Percentiles rank a stretch among this genome's conserved stretches.
phyloP scores from a whole-genome alignment of 2,797 vertebrate species.

The Aplochiton taeniatus region DNA sequence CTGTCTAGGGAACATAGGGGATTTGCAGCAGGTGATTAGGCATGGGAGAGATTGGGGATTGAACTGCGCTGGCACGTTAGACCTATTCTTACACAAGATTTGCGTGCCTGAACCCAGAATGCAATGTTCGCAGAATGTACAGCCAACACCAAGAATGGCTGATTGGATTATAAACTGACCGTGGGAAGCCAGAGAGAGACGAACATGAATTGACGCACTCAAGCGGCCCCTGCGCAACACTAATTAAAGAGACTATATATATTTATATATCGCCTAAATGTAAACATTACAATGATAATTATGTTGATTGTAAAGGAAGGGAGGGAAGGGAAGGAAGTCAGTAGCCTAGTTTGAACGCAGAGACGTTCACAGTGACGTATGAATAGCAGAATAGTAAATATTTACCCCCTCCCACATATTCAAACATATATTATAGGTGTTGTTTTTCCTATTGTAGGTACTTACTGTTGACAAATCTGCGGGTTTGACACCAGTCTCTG shows the following conservation, averaged over 20 bases:
- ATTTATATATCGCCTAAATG: no score
- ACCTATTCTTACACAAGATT: slow-evolving; percentile 59
- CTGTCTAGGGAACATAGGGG: slow-evolving; percentile 59
- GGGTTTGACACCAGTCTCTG: slow-evolving; percentile 80
- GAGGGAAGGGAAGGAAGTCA: no score
- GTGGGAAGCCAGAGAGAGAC: slow-evolving; percentile 9
- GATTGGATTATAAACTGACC: slow-evolving; percentile 55
- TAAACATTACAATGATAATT: no score
- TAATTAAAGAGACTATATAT: not conserved
- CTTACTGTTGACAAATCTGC: slow-evolving; percentile 84
- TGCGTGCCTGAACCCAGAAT: slow-evolving; percentile 59
- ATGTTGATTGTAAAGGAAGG: no score
- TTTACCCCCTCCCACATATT: no score
- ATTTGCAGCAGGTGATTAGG: slow-evolving; percentile 70
- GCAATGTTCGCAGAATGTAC: slow-evolving; percentile 54
- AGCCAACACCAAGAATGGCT: slow-evolving; percentile 46
- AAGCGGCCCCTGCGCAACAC: not conserved
- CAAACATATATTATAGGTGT: not conserved
- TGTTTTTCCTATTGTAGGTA: slow-evolving; percentile 22
- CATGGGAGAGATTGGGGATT: slow-evolving; percentile 23
- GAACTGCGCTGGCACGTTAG: slow-evolving; percentile 41
- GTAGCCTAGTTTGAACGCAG: no score
- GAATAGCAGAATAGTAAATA: no score
- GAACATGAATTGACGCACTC: slow-evolving; percentile 30
- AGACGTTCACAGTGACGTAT: no score